Evolutionary conservation across 2,888 invertebrate genomes (phyloP).

Genomic region (Coenonympha arcania): DNA sequence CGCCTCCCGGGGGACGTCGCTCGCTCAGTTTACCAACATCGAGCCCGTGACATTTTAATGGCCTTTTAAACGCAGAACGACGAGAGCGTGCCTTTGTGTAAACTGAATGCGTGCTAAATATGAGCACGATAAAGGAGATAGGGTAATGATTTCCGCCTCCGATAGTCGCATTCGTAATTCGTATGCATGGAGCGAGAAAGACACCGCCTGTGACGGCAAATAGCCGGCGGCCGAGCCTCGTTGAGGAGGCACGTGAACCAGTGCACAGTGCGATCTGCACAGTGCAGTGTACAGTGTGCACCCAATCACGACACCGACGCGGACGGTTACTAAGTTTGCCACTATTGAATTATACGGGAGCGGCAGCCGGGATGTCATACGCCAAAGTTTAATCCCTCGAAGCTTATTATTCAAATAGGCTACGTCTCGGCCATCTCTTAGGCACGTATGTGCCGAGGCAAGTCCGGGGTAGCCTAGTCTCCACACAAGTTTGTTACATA

Average conservation of each 20-base stretch:
- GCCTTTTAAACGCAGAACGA: constrained; percentile 57
- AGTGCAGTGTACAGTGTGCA: too few relatives aligned
- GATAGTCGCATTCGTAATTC: constrained; percentile 44
- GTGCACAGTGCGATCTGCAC: too few relatives aligned
- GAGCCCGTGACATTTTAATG: constrained; percentile 66
- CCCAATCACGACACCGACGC: constrained; percentile 53
- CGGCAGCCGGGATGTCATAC: constrained; percentile 66
- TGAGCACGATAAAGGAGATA: constrained; percentile 37
- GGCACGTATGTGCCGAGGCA: constrained; percentile 50
- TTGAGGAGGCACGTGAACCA: constrained; percentile 41
- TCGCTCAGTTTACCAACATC: constrained; percentile 49
- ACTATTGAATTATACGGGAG: constrained; percentile 71
- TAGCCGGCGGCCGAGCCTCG: constrained; percentile 40
- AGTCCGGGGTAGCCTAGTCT: not conserved
- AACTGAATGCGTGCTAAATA: constrained; percentile 36
- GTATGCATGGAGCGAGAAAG: constrained; percentile 40
- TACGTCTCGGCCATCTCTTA: constrained; percentile 54
- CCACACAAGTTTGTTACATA: not conserved
- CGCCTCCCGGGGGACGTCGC: constrained; percentile 37
- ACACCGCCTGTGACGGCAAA: constrained; percentile 43
- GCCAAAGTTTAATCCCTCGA: constrained; percentile 69
- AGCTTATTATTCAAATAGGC: constrained; percentile 70
- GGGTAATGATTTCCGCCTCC: constrained; percentile 52
- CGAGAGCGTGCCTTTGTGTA: constrained; percentile 45
- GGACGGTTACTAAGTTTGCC: constrained; percentile 49